These are phyloP conservation scores for Trachythela sp. DNA, from an alignment of 64 coral and sea anemone genomes.

Conservation along the genomic window DNA sequence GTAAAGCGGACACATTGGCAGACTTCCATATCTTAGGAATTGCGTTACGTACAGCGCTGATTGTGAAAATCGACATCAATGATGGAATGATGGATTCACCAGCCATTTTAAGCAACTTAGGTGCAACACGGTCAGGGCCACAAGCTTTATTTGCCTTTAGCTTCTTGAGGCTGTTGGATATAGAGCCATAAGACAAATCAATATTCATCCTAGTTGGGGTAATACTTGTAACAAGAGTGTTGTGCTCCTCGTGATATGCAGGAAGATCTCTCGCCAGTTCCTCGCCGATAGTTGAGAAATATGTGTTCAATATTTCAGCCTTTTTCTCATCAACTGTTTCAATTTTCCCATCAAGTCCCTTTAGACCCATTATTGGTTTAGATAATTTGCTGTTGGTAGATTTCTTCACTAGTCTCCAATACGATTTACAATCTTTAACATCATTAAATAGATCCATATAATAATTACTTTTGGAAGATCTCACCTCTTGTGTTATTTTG, in stretches of 20 bases:
- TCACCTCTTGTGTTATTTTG: conserved; percentile 22
- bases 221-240: not conserved
- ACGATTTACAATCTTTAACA: conserved; percentile 13
- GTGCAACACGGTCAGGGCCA: conserved; percentile 31
- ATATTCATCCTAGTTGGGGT: conserved; percentile 22
- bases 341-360: not conserved
- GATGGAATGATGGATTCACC: too few species aligned
- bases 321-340: not conserved
- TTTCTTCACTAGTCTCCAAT: not conserved
- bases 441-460: too few species aligned
- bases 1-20: too few species aligned
- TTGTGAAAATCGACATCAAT: too few species aligned
- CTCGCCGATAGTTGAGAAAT: not conserved
- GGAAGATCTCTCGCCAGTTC: not conserved
- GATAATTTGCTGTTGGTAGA: not conserved
- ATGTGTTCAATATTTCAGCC: not conserved
- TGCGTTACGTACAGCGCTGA: too few species aligned
- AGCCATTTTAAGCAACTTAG: not conserved
- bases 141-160: conserved; percentile 2
- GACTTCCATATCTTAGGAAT: too few species aligned
- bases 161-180: not conserved
- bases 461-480: conserved; percentile 12
- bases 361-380: conserved; percentile 17
- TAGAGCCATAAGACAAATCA: not conserved
- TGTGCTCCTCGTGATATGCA: too few species aligned